Conservation (phyloP, 2,113 vertebrate species). For the Orcinus orca region DNA sequence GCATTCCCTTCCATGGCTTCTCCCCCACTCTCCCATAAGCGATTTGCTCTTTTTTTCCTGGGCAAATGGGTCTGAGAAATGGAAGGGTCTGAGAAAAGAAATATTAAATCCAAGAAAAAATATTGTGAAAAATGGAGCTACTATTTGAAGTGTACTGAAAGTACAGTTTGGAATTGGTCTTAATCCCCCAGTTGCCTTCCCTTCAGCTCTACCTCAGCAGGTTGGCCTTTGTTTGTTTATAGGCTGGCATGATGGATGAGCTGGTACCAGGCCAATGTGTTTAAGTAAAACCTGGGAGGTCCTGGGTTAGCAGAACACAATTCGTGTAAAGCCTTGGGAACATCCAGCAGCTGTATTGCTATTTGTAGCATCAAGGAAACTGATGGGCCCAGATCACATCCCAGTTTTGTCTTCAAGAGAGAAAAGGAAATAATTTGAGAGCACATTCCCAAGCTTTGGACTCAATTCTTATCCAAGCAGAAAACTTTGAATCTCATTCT, state of each 20-base stretch:
- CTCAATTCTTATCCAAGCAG: neutral
- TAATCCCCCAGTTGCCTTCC: neutral
- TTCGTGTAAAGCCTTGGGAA: conserved; percentile 38
- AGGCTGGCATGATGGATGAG: conserved; percentile 24
- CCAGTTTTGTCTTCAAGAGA: conserved; percentile 46
- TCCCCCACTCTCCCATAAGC: neutral
- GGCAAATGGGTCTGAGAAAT: conserved; percentile 31
- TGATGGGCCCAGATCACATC: conserved; percentile 28
- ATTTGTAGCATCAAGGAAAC: conserved; percentile 1
- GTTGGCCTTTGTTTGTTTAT: conserved; percentile 41
- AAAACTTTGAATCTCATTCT: conserved; percentile 51
- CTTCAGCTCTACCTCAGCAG: conserved; percentile 6
- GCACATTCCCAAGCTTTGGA: conserved; percentile 6
- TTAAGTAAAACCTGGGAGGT: conserved; percentile 52
- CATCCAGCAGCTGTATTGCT: conserved; percentile 17
- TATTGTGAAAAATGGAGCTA: conserved; percentile 2
- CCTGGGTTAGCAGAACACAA: conserved; percentile 55
- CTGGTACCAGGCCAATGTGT: conserved; percentile 44
- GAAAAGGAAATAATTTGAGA: conserved; percentile 51
- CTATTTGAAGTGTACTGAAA: conserved; percentile 35
- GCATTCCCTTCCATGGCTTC: neutral
- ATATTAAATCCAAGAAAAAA: conserved; percentile 22
- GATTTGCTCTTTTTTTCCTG: neutral
- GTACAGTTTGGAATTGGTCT: conserved; percentile 4
- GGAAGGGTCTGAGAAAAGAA: conserved; percentile 11